phyloP scores from a whole-genome alignment of 2,797 vertebrate genomes.

The Sebastolobus altivelis region DNA sequence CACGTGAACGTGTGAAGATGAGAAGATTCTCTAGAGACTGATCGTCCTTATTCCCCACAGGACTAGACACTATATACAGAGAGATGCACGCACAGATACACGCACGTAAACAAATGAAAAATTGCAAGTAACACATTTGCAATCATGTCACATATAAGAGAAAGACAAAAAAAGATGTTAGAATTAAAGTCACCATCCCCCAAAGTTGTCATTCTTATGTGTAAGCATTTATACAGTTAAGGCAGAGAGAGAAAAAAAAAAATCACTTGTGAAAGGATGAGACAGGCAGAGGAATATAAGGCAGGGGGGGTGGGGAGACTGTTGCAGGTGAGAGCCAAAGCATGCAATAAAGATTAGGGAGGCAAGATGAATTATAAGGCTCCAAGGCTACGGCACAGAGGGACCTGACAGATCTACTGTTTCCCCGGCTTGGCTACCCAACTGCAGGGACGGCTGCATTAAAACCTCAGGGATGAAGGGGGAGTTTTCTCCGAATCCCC shows the following conservation, averaged over 20 bases:
- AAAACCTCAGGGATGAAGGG: conserved; percentile 48
- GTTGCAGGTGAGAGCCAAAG: conserved; percentile 60
- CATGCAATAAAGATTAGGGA: conserved; percentile 69
- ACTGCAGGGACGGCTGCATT: conserved; percentile 38
- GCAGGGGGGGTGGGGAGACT: background rate
- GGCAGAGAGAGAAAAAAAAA: conserved; percentile 3
- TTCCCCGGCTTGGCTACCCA: conserved; percentile 28
- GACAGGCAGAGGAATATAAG: conserved; percentile 15
- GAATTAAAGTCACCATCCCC: conserved; percentile 12
- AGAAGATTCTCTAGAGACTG: conserved; percentile 48
- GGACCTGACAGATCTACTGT: conserved; percentile 48
- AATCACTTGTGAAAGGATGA: conserved; percentile 23
- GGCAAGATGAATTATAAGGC: conserved; percentile 59
- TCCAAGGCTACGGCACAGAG: conserved; percentile 36
- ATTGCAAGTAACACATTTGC: conserved; percentile 20
- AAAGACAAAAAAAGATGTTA: conserved; percentile 26
- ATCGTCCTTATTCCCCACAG: conserved; percentile 53
- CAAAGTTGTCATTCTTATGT: conserved; percentile 38
- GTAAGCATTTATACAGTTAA: conserved; percentile 47
- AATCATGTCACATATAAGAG: conserved; percentile 22
- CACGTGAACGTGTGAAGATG: conserved; percentile 11
- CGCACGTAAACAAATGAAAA: conserved; percentile 17
- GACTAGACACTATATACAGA: conserved; percentile 9
- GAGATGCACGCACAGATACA: conserved; percentile 1
- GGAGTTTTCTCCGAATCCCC: conserved; percentile 11